Conservation (phyloP, 2,113 vertebrate species). For the Hippocampus abdominalis region DNA sequence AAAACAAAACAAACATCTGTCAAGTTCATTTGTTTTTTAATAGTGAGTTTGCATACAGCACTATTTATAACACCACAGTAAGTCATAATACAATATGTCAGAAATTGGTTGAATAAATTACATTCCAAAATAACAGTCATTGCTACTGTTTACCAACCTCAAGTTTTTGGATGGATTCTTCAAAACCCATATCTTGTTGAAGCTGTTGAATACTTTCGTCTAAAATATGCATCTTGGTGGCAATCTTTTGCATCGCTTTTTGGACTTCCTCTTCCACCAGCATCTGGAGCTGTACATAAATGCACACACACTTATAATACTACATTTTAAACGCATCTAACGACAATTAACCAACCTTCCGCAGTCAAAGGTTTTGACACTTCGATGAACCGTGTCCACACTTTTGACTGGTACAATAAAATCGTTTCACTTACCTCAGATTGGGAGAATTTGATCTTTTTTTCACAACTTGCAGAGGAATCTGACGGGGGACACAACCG, state of each 20-base stretch:
- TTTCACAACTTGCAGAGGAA: neutral
- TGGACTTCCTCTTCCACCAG: conserved; percentile 40
- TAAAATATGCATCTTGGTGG: conserved; percentile 23
- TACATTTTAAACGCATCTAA: neutral
- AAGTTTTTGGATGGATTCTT: conserved; percentile 29
- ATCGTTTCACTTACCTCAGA: conserved; percentile 36
- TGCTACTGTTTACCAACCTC: conserved; percentile 33
- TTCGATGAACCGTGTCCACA: neutral
- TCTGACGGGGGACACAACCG: accelerated
- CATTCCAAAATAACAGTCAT: neutral
- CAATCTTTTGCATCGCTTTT: neutral
- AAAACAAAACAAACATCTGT: neutral
- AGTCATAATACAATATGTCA: neutral
- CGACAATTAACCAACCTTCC: too few relatives aligned
- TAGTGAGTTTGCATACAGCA: neutral
- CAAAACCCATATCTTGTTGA: conserved; percentile 2
- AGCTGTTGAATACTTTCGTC: conserved; percentile 26
- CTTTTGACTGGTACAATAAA: neutral
- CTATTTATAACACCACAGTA: neutral
- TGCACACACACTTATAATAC: neutral
- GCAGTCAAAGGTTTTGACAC: neutral
- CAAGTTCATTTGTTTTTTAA: too few relatives aligned
- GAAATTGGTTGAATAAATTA: neutral
- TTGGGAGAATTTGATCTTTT: conserved; percentile 14
- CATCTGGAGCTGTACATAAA: conserved; percentile 35